These are phyloP conservation scores for Sitta carolinensis DNA, from an alignment of 2,797 vertebrate genomes.

Conservation along the genomic window DNA sequence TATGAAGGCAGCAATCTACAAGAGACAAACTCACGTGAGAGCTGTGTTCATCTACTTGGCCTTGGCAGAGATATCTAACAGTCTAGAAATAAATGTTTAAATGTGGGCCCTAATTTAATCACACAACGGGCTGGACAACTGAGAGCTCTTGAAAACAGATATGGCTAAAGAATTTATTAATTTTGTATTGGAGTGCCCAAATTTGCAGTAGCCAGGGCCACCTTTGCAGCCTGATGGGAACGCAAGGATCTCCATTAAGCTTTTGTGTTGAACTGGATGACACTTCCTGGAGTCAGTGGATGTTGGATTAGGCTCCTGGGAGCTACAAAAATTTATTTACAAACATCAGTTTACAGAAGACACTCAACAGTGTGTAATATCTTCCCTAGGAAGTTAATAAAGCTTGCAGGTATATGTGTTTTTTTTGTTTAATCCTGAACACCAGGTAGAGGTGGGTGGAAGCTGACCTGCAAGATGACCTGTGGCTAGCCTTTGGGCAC, in stretches of 20 bases:
- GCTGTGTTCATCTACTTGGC: not conserved
- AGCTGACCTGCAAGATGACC: not conserved
- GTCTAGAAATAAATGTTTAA: slow-evolving; percentile 7
- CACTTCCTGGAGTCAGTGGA: not conserved
- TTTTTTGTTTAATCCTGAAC: not conserved
- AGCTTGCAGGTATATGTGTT: not conserved
- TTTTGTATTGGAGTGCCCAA: slow-evolving; percentile 51
- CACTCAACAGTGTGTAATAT: not conserved
- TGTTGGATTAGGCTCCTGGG: not conserved
- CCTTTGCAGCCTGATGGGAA: not conserved
- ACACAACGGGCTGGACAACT: not conserved
- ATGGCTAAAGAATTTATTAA: not conserved
- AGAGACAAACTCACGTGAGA: slow-evolving; percentile 77
- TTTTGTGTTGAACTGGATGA: not conserved
- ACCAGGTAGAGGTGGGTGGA: not conserved
- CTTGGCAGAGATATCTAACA: slow-evolving; percentile 19
- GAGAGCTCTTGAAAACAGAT: slow-evolving; percentile 15
- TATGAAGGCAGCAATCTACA: slow-evolving; percentile 96
- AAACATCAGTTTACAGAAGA: not conserved
- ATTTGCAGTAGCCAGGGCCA: slow-evolving; percentile 45
- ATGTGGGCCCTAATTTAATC: slow-evolving; percentile 14
- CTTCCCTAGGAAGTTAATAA: not conserved
- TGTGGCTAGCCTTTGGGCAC: slow-evolving; percentile 56
- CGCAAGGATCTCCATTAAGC: not conserved
- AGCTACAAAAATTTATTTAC: not conserved